Evolutionary conservation across 2,888 invertebrate species (phyloP).

Genomic region (Macaria notata): DNA sequence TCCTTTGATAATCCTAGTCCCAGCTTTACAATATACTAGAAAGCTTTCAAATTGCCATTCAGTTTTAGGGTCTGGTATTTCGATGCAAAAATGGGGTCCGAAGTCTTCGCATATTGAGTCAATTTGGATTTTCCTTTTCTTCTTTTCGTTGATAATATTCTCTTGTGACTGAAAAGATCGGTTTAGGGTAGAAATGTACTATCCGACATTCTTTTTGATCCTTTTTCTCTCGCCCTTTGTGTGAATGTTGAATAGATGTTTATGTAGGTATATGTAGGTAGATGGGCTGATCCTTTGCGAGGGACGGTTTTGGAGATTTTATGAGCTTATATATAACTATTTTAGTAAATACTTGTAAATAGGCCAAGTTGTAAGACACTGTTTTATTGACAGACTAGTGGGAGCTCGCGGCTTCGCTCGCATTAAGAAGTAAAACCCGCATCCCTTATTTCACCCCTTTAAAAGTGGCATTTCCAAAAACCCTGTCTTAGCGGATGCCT

Average conservation of each 20-base stretch:
- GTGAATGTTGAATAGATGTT: neutral
- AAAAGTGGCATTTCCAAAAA: no score
- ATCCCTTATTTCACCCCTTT: no score
- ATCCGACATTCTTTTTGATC: slow-evolving; percentile 13
- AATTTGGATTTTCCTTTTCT: slow-evolving; percentile 31
- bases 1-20: neutral
- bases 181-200: slow-evolving; percentile 19
- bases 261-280: no score
- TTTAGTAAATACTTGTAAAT: no score
- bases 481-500: no score
- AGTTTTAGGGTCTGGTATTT: slow-evolving; percentile 27
- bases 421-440: no score
- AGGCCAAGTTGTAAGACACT: no score
- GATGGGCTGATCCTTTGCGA: no score
- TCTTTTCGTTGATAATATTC: slow-evolving; percentile 16
- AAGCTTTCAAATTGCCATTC: slow-evolving; percentile 39
- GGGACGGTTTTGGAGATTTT: no score
- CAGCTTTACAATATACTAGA: slow-evolving; percentile 21
- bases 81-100: slow-evolving; percentile 30
- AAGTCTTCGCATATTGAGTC: slow-evolving; percentile 27
- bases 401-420: no score
- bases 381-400: no score
- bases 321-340: no score
- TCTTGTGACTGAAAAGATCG: slow-evolving; percentile 22
- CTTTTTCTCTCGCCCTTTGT: slow-evolving; percentile 1